These are phyloP conservation scores for Formica selysi DNA, from an alignment of 1,140 invertebrate species.

Conservation along the genomic window DNA sequence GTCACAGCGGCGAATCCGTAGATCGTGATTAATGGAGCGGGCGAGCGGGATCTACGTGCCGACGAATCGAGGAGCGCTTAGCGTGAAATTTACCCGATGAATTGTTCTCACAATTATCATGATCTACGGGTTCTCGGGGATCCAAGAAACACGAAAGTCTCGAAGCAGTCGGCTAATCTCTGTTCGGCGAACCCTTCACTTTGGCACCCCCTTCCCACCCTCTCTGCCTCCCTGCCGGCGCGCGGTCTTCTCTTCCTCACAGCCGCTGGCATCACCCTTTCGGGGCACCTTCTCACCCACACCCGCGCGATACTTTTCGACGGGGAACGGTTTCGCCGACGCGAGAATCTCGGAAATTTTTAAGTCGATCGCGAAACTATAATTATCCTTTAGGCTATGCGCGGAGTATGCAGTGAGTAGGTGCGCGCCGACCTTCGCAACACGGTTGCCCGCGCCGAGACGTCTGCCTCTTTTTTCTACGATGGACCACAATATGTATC, in stretches of 20 bases:
- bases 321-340: slow-evolving; percentile 50
- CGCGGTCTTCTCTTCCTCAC: not conserved
- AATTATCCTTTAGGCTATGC: slow-evolving; percentile 78
- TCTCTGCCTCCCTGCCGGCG: not conserved
- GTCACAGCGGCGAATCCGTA: slow-evolving; percentile 47
- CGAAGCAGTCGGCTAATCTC: slow-evolving; percentile 82
- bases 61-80: slow-evolving; percentile 75
- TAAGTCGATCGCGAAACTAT: slow-evolving; percentile 78
- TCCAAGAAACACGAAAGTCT: slow-evolving; percentile 85
- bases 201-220: slow-evolving; percentile 72
- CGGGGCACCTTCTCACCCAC: slow-evolving; percentile 65
- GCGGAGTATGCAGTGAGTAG: slow-evolving; percentile 72
- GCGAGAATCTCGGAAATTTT: slow-evolving; percentile 79
- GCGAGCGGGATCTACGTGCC: slow-evolving; percentile 50
- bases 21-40: slow-evolving; percentile 73
- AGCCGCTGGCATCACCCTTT: slow-evolving; percentile 51
- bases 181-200: slow-evolving; percentile 85
- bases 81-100: slow-evolving; percentile 84
- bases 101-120: slow-evolving; percentile 87
- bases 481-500: slow-evolving; percentile 20
- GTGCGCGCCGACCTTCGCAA: slow-evolving; percentile 50
- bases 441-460: slow-evolving; percentile 14
- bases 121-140: slow-evolving; percentile 85
- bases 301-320: slow-evolving; percentile 62
- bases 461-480: slow-evolving; percentile 41